These are phyloP conservation scores for Coleophora flavipennella DNA, from an alignment of 2,888 invertebrate genomes.

Conservation along the genomic window DNA sequence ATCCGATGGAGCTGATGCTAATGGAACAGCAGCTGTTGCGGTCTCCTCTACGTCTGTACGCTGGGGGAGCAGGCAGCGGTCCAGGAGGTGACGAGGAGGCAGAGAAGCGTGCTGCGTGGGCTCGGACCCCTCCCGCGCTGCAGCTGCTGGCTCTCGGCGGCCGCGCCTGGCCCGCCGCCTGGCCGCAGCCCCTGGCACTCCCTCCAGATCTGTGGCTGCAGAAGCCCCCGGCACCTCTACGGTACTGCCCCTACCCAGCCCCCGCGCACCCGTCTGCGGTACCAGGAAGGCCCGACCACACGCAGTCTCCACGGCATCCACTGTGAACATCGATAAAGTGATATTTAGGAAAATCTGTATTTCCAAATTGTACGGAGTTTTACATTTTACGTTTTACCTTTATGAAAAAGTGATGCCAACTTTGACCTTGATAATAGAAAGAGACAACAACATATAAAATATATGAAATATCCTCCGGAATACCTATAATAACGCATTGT, in stretches of 20 bases:
- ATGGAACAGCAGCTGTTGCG: slow-evolving; percentile 84
- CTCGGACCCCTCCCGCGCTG: slow-evolving; percentile 59
- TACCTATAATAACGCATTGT: too few relatives aligned
- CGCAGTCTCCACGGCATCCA: slow-evolving; percentile 53
- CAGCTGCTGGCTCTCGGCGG: slow-evolving; percentile 72
- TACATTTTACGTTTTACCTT: too few relatives aligned
- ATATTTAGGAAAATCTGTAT: too few relatives aligned
- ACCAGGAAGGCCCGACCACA: slow-evolving; percentile 40
- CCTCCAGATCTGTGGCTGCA: slow-evolving; percentile 95
- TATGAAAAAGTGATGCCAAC: too few relatives aligned
- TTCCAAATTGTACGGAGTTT: too few relatives aligned
- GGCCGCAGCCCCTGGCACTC: slow-evolving; percentile 86
- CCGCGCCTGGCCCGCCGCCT: slow-evolving; percentile 89
- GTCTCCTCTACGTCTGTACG: slow-evolving; percentile 77
- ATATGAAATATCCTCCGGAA: too few relatives aligned
- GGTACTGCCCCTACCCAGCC: slow-evolving; percentile 76
- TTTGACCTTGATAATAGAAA: too few relatives aligned
- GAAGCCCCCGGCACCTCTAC: slow-evolving; percentile 78
- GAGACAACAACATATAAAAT: too few relatives aligned
- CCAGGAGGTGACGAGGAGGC: slow-evolving; percentile 67
- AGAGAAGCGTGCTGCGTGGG: slow-evolving; percentile 71
- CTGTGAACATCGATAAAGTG: slow-evolving; percentile 33
- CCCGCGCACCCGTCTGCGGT: slow-evolving; percentile 42
- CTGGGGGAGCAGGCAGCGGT: slow-evolving; percentile 56
- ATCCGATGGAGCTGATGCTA: slow-evolving; percentile 85